Evolutionary conservation across 2,888 invertebrate species (phyloP).

Genomic region (Polymixis flavicincta): DNA sequence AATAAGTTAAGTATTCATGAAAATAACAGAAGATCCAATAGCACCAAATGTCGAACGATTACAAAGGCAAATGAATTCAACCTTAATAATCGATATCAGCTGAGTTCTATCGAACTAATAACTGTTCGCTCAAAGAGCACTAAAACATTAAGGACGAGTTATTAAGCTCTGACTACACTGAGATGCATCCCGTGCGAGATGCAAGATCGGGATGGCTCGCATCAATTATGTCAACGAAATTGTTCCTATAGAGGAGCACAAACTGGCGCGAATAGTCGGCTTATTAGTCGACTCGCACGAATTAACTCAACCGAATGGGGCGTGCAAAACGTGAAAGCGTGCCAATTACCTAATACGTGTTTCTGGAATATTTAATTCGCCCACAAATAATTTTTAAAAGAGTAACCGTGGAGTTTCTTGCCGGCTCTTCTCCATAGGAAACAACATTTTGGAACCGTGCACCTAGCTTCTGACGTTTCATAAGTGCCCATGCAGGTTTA

Average conservation of each 20-base stretch:
- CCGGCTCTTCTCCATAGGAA: too few species aligned
- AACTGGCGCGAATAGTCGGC: background rate
- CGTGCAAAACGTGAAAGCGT: too few species aligned
- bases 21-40: conserved; percentile 3
- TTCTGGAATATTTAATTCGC: too few species aligned
- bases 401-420: too few species aligned
- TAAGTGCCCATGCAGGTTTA: too few species aligned
- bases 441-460: too few species aligned
- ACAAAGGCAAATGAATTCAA: conserved; percentile 25
- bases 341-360: too few species aligned
- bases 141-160: conserved; percentile 30
- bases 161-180: conserved; percentile 21
- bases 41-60: background rate
- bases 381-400: too few species aligned
- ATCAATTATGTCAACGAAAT: background rate
- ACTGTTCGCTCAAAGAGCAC: conserved; percentile 21
- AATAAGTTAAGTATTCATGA: background rate
- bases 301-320: too few species aligned
- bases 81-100: conserved; percentile 1
- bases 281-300: too few species aligned
- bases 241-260: background rate
- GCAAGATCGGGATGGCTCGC: background rate
- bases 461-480: too few species aligned
- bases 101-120: conserved; percentile 37
- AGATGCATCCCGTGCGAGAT: too few species aligned